Conservation (phyloP, 2,797 vertebrate genomes). For the Clarias laeviceps region DNA sequence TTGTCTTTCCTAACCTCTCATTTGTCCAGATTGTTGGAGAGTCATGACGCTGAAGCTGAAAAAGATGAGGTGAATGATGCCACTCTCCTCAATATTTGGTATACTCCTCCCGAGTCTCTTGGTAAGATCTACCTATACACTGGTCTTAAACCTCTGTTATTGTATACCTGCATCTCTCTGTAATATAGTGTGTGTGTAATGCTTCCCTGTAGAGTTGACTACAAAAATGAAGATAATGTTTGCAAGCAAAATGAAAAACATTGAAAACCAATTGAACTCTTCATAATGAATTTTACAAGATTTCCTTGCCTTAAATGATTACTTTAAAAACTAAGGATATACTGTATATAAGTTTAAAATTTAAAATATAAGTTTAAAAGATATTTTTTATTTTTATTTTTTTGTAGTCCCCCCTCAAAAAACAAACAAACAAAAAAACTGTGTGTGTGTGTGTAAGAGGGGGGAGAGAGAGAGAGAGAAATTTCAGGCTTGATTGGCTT, state of each 20-base stretch:
- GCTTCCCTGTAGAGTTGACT: background rate
- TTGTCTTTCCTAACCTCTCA: background rate
- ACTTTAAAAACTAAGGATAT: background rate
- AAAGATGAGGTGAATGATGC: slow-evolving; percentile 43
- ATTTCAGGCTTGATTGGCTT: background rate
- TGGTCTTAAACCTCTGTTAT: background rate
- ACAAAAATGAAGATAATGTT: background rate
- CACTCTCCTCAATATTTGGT: slow-evolving; percentile 51
- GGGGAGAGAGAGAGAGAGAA: background rate
- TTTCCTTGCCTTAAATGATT: background rate
- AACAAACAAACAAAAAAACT: too few relatives aligned
- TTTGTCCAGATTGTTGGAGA: slow-evolving; percentile 45
- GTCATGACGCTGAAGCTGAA: slow-evolving; percentile 17
- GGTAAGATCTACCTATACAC: slow-evolving; percentile 30
- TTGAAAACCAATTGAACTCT: background rate
- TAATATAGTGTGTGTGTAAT: background rate
- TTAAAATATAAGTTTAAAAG: too few relatives aligned
- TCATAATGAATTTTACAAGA: background rate
- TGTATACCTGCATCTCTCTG: background rate
- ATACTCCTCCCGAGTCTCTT: slow-evolving; percentile 51
- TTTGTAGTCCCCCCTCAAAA: background rate
- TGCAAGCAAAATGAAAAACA: background rate
- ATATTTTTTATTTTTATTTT: background rate
- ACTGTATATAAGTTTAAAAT: background rate
- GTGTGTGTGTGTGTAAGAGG: too few relatives aligned